These are phyloP conservation scores for Cygnus atratus DNA, from an alignment of 2,113 vertebrate genomes.

Conservation along the genomic window DNA sequence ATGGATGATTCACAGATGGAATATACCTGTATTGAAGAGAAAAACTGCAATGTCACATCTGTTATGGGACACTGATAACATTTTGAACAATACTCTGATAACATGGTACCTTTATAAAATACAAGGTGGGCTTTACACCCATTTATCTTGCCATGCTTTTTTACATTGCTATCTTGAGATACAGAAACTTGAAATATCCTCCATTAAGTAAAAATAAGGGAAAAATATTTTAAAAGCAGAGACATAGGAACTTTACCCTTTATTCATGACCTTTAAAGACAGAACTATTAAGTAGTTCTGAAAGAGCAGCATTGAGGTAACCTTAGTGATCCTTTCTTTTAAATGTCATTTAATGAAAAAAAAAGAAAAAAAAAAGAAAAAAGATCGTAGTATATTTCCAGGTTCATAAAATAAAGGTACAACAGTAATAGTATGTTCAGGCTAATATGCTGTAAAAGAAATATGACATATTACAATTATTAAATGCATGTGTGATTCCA, in stretches of 20 bases:
- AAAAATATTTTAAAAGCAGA: conserved; percentile 35
- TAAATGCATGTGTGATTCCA: not conserved
- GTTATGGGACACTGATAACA: not conserved
- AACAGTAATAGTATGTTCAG: not conserved
- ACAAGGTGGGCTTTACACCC: not conserved
- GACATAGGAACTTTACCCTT: conserved; percentile 62
- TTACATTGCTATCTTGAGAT: not conserved
- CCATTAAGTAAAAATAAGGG: conserved; percentile 52
- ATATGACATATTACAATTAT: not conserved
- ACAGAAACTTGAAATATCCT: conserved; percentile 35
- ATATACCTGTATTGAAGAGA: not conserved
- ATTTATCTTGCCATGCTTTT: not conserved
- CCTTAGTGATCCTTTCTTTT: conserved; percentile 43
- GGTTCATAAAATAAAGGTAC: not conserved
- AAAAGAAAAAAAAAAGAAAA: not conserved
- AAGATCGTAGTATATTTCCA: not conserved
- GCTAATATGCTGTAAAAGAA: not conserved
- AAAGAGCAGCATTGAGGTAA: conserved; percentile 48
- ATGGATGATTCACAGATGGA: not conserved
- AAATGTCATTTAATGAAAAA: conserved; percentile 32
- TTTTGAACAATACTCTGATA: not conserved
- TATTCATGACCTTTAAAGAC: conserved; percentile 72
- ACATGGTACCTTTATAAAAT: not conserved
- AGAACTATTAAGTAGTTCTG: conserved; percentile 47
- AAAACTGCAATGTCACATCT: not conserved